These are phyloP conservation scores for Styela plicata DNA, from an alignment of 23 tunicate genomes.

Conservation along the genomic window DNA sequence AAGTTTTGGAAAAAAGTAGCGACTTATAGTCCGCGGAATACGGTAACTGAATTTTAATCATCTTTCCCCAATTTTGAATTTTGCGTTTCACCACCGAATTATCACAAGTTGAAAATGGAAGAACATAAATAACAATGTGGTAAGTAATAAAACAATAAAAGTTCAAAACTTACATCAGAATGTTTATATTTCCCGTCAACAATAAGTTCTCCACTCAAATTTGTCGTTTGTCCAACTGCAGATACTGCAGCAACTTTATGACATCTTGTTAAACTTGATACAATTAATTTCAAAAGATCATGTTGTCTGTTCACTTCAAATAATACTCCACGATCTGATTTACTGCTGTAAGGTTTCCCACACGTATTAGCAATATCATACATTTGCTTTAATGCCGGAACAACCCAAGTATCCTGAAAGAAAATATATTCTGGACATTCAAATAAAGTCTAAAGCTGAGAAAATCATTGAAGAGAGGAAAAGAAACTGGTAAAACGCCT, in stretches of 20 bases:
- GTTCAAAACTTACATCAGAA: conserved; percentile 43
- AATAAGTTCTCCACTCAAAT: conserved; percentile 40
- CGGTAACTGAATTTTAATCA: too few relatives aligned
- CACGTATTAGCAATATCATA: conserved; percentile 51
- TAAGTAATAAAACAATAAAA: too few relatives aligned
- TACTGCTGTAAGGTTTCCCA: conserved; percentile 38
- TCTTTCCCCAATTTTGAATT: too few relatives aligned
- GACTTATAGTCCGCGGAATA: too few relatives aligned
- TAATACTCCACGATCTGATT: conserved; percentile 64
- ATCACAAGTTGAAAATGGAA: too few relatives aligned
- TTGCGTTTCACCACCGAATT: too few relatives aligned
- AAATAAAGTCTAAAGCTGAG: too few relatives aligned
- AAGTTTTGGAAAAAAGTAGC: too few relatives aligned
- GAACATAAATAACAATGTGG: too few relatives aligned
- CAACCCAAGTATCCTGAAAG: conserved; percentile 75
- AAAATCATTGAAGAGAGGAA: too few relatives aligned
- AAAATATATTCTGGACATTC: too few relatives aligned
- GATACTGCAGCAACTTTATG: conserved; percentile 65
- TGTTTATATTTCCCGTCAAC: conserved; percentile 69
- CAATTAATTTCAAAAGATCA: conserved; percentile 62
- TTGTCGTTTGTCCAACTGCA: conserved; percentile 36
- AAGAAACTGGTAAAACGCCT: too few relatives aligned
- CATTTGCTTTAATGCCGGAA: conserved; percentile 71
- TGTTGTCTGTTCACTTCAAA: conserved; percentile 56
- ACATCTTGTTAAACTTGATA: conserved; percentile 54